Conservation (phyloP, 2,113 vertebrate genomes). For the Aythya baeri region DNA sequence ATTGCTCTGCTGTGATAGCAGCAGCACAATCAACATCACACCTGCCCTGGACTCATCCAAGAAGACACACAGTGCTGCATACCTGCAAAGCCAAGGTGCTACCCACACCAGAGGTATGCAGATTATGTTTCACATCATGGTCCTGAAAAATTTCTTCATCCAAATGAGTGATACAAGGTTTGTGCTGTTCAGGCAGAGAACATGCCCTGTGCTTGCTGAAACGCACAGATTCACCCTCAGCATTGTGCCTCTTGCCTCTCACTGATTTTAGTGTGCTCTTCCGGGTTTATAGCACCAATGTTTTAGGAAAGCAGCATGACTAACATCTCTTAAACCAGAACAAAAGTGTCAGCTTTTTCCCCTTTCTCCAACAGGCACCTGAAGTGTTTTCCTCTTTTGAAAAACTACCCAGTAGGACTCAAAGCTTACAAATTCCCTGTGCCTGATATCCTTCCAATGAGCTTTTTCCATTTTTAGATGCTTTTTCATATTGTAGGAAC, state of each 20-base stretch:
- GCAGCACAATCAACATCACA: not conserved
- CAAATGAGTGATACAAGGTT: not conserved
- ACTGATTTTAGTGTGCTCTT: not conserved
- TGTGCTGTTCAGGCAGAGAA: not conserved
- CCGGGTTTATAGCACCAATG: not conserved
- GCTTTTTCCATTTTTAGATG: not conserved
- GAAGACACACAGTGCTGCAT: not conserved
- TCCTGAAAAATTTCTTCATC: not conserved
- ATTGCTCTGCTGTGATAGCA: not conserved
- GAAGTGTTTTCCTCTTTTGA: not conserved
- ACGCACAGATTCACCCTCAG: not conserved
- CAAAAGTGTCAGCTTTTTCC: not conserved
- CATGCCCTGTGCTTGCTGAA: accelerated
- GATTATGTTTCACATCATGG: not conserved
- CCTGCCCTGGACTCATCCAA: not conserved
- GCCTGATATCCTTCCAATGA: not conserved
- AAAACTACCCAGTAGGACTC: not conserved
- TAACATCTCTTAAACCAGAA: not conserved
- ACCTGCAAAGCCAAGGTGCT: not conserved
- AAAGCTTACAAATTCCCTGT: not conserved
- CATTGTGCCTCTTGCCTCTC: not conserved
- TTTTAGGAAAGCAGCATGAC: not conserved
- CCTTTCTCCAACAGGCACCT: not conserved
- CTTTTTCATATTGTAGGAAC: not conserved
- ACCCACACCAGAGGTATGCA: not conserved